Evolutionary conservation across 2,113 vertebrate genomes (phyloP).

Genomic region (Sula dactylatra): DNA sequence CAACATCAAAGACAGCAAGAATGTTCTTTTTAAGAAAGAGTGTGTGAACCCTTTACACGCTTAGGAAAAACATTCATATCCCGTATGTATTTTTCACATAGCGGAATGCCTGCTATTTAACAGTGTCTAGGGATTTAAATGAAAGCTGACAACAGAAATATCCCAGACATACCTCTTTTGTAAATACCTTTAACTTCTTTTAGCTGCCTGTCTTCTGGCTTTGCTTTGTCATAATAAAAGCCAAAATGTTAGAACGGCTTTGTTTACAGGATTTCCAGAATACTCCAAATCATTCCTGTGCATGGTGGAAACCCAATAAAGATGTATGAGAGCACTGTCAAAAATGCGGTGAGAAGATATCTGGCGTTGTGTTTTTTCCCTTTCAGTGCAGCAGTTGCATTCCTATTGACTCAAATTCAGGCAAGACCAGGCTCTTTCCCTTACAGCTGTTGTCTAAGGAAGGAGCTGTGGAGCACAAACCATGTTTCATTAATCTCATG

Average conservation of each 20-base stretch:
- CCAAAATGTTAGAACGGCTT: not conserved
- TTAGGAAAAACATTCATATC: constrained; percentile 20
- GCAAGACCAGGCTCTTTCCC: not conserved
- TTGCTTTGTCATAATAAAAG: constrained; percentile 2
- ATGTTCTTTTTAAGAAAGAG: constrained; percentile 24
- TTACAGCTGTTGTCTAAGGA: not conserved
- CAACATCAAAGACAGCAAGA: constrained; percentile 45
- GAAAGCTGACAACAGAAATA: constrained; percentile 53
- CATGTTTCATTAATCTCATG: not conserved
- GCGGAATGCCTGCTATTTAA: not conserved
- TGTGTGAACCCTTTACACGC: constrained; percentile 23
- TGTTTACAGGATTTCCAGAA: constrained; percentile 12
- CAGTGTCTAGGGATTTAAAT: constrained; percentile 25
- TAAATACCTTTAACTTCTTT: constrained; percentile 39
- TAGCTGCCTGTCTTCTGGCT: not conserved
- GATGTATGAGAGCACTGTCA: not conserved
- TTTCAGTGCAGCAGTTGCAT: not conserved
- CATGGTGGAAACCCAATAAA: not conserved
- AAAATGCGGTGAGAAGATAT: not conserved
- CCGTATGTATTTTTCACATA: not conserved
- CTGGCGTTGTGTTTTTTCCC: not conserved
- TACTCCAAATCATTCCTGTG: not conserved
- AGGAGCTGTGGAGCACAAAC: not conserved
- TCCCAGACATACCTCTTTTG: not conserved
- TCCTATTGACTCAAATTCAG: not conserved